Evolutionary conservation across 2,113 vertebrate species (phyloP).

Genomic region (Aphelocoma coerulescens): DNA sequence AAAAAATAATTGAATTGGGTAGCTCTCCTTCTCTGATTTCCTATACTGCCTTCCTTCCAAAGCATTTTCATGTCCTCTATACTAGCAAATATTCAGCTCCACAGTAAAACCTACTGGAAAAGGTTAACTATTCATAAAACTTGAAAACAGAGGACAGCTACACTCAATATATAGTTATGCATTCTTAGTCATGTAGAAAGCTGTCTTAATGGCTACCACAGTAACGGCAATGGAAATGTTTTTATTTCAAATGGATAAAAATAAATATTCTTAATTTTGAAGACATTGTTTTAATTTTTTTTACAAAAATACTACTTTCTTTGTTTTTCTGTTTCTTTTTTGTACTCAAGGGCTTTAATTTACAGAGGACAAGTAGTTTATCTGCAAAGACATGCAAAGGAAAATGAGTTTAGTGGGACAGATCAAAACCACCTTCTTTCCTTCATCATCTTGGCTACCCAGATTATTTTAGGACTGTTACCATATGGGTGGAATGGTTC

Average conservation of each 20-base stretch:
- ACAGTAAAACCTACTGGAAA: neutral
- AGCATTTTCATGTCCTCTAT: neutral
- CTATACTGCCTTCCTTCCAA: neutral
- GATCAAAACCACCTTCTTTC: neutral
- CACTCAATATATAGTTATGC: neutral
- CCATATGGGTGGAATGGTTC: neutral
- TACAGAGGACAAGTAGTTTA: neutral
- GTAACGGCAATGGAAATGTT: neutral
- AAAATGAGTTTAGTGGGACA: neutral
- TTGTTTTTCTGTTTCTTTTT: neutral
- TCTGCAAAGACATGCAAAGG: neutral
- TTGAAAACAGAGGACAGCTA: neutral
- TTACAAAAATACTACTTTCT: neutral
- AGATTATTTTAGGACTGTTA: neutral
- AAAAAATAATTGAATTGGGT: neutral
- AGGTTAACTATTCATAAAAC: neutral
- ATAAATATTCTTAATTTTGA: neutral
- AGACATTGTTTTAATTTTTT: neutral
- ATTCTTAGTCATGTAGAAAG: neutral
- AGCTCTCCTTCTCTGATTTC: neutral
- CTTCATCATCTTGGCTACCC: neutral
- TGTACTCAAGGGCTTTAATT: neutral
- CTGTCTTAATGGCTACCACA: neutral
- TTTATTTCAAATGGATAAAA: neutral
- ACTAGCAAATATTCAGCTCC: neutral